phyloP scores from a whole-genome alignment of 2,888 invertebrate species.

The Lamellibrachia satsuma region DNA sequence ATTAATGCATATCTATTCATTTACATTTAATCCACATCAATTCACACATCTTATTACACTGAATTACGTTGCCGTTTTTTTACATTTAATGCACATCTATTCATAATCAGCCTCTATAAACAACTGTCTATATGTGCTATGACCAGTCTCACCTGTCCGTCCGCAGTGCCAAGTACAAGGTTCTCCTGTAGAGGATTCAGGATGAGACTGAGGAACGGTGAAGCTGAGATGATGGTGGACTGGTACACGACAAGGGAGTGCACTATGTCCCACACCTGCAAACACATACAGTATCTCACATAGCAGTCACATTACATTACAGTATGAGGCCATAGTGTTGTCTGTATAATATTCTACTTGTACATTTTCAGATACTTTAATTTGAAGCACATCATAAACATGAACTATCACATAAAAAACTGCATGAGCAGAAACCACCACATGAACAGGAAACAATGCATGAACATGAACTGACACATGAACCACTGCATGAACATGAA shows the following conservation, averaged over 20 bases:
- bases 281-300: slow-evolving; percentile 19
- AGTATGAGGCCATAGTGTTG: not conserved
- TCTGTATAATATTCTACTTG: not conserved
- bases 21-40: too few relatives aligned
- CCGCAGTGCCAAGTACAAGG: slow-evolving; percentile 57
- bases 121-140: not conserved
- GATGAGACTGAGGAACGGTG: slow-evolving; percentile 56
- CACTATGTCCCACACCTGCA: slow-evolving; percentile 57
- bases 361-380: not conserved
- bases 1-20: too few relatives aligned
- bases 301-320: not conserved
- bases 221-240: slow-evolving; percentile 56
- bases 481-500: too few relatives aligned
- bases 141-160: slow-evolving; percentile 50
- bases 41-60: not conserved
- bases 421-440: too few relatives aligned
- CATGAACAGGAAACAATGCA: too few relatives aligned
- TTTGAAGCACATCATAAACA: too few relatives aligned
- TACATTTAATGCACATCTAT: slow-evolving; percentile 13
- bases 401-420: too few relatives aligned
- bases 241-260: slow-evolving; percentile 54
- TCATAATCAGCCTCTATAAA: not conserved
- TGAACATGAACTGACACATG: too few relatives aligned
- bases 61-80: not conserved
- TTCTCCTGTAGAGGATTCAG: slow-evolving; percentile 54